Conservation (phyloP, 2,888 invertebrate genomes). For the Parelbella ahira region DNA sequence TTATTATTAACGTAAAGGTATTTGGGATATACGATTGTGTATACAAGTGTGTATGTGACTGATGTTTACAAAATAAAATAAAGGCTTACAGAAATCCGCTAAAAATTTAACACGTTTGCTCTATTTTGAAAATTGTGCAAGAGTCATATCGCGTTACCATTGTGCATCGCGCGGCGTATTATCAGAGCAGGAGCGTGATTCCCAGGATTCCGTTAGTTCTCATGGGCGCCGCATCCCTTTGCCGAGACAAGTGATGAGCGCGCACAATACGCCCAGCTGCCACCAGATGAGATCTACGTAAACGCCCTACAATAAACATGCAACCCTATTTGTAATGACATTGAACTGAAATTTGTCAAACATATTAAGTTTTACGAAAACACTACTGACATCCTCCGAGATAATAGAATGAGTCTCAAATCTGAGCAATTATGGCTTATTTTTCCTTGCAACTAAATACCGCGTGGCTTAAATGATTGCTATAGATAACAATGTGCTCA, state of each 20-base stretch:
- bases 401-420: slow-evolving; percentile 48
- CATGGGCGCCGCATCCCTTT: slow-evolving; percentile 73
- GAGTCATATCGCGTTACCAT: slow-evolving; percentile 57
- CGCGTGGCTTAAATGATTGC: slow-evolving; percentile 48
- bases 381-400: slow-evolving; percentile 37
- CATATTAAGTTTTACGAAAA: slow-evolving; percentile 32
- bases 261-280: slow-evolving; percentile 61
- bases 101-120: slow-evolving; percentile 9
- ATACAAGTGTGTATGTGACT: too few relatives aligned
- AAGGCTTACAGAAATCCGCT: slow-evolving; percentile 4
- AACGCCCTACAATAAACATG: slow-evolving; percentile 32
- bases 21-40: too few relatives aligned
- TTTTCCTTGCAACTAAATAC: slow-evolving; percentile 37
- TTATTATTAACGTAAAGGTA: slow-evolving; percentile 3
- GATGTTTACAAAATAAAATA: too few relatives aligned
- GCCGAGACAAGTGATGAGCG: slow-evolving; percentile 74
- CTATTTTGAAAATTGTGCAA: slow-evolving; percentile 2
- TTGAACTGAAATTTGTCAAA: slow-evolving; percentile 29
- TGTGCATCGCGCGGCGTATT: slow-evolving; percentile 43
- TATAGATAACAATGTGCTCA: slow-evolving; percentile 65
- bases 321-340: slow-evolving; percentile 30
- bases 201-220: slow-evolving; percentile 70
- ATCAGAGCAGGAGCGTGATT: slow-evolving; percentile 56
- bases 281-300: slow-evolving; percentile 61
- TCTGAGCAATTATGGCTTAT: slow-evolving; percentile 38